Evolutionary conservation across 2,113 vertebrate species (phyloP).

Genomic region (Machaerirhynchus nigripectus): DNA sequence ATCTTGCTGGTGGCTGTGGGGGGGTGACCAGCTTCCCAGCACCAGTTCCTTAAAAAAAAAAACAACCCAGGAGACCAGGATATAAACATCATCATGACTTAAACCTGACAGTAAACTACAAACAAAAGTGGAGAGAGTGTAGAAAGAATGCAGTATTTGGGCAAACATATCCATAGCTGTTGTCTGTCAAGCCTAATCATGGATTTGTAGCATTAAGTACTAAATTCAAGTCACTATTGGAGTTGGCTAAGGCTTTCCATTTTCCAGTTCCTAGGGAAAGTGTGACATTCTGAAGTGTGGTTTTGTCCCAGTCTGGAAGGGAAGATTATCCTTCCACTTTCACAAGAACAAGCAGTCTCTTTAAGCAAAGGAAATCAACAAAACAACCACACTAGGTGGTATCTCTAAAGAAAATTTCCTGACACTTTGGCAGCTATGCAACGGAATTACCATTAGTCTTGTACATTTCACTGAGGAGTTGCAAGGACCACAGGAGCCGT

Average conservation of each 20-base stretch:
- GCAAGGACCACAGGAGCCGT: neutral
- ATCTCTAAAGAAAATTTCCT: neutral
- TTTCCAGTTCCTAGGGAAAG: neutral
- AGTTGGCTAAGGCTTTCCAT: neutral
- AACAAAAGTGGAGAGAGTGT: neutral
- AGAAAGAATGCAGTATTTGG: neutral
- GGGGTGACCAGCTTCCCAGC: constrained; percentile 83
- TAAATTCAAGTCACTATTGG: neutral
- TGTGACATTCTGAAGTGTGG: neutral
- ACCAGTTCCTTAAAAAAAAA: constrained; percentile 56
- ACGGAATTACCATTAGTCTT: neutral
- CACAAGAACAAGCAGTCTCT: neutral
- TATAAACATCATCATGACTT: neutral
- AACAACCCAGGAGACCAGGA: neutral
- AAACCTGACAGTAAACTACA: neutral
- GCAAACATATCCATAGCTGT: neutral
- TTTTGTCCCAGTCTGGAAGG: neutral
- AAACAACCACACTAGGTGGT: neutral
- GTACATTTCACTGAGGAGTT: neutral
- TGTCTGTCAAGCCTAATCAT: neutral
- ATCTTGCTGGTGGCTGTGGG: constrained; percentile 89
- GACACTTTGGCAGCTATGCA: neutral
- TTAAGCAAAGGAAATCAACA: neutral
- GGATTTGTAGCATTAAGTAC: neutral
- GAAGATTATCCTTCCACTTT: neutral